Conservation (phyloP, 92 coral and sea anemone genomes). For the Chrysogorgia sp. region DNA sequence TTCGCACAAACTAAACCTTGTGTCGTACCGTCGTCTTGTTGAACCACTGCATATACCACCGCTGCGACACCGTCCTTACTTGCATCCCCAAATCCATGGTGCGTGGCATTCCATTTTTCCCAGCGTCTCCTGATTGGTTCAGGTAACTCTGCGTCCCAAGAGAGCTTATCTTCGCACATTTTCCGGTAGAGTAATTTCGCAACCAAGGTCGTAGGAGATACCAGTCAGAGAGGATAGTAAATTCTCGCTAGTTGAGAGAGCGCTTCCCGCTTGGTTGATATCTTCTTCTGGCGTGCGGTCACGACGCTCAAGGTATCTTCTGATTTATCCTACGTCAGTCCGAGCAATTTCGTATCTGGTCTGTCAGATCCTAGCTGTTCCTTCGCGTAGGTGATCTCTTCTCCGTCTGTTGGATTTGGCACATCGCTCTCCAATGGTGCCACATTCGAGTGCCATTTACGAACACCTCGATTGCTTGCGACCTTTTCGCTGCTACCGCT, state of each 20-base stretch:
- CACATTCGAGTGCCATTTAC: background rate
- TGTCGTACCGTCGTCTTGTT: slow-evolving; percentile 23
- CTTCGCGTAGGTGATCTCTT: background rate
- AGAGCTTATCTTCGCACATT: background rate
- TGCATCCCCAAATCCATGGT: slow-evolving; percentile 46
- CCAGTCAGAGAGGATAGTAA: slow-evolving; percentile 22
- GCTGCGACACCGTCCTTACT: slow-evolving; percentile 26
- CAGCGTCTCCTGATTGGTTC: slow-evolving; percentile 11
- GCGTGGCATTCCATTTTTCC: slow-evolving; percentile 18
- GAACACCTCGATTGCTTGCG: background rate
- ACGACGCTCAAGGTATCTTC: background rate
- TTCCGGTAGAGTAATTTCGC: slow-evolving; percentile 12
- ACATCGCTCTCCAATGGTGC: background rate
- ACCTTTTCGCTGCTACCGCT: background rate
- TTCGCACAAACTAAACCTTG: slow-evolving; percentile 54
- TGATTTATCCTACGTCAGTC: slow-evolving; percentile 2
- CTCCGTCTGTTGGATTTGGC: background rate
- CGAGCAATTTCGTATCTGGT: background rate
- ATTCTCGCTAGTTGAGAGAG: slow-evolving; percentile 3
- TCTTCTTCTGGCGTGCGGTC: background rate
- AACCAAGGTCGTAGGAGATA: background rate
- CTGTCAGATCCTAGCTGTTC: background rate
- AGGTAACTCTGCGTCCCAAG: slow-evolving; percentile 32
- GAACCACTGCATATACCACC: slow-evolving; percentile 51
- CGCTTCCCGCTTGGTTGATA: background rate